Conservation (phyloP, 2,113 vertebrate genomes). For the Sinosuthora webbiana region DNA sequence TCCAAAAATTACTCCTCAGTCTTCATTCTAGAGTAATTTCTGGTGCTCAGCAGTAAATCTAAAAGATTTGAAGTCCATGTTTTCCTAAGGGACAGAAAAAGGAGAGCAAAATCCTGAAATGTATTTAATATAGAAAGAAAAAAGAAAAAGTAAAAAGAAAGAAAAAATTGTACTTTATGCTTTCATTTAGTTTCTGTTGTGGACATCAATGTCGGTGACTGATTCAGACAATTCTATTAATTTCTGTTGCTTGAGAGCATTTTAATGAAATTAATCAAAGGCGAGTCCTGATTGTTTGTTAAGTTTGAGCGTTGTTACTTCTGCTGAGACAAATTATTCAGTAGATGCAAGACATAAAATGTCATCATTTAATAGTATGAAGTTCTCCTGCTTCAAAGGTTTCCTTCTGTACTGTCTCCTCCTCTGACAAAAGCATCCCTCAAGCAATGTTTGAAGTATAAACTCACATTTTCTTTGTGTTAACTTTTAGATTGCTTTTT, state of each 20-base stretch:
- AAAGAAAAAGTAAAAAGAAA: not conserved
- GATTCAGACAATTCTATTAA: not conserved
- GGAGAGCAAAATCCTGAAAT: not conserved
- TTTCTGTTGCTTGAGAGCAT: not conserved
- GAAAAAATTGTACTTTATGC: not conserved
- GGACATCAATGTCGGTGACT: not conserved
- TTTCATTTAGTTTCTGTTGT: not conserved
- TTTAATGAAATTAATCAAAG: not conserved
- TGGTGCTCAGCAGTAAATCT: not conserved
- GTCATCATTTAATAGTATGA: not conserved
- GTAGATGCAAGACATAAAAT: not conserved
- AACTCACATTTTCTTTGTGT: not conserved
- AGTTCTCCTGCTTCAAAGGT: not conserved
- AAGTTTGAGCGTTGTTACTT: not conserved
- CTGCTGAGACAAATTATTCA: not conserved
- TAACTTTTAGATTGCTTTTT: not conserved
- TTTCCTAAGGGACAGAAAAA: not conserved
- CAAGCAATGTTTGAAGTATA: not conserved
- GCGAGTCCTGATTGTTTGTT: not conserved
- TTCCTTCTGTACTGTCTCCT: not conserved
- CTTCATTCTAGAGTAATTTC: not conserved
- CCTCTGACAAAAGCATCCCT: not conserved
- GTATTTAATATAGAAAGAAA: not conserved
- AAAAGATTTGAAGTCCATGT: not conserved
- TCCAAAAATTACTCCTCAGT: not conserved